These are phyloP conservation scores for Hipposideros armiger DNA, from an alignment of 2,113 vertebrate genomes.

Conservation along the genomic window DNA sequence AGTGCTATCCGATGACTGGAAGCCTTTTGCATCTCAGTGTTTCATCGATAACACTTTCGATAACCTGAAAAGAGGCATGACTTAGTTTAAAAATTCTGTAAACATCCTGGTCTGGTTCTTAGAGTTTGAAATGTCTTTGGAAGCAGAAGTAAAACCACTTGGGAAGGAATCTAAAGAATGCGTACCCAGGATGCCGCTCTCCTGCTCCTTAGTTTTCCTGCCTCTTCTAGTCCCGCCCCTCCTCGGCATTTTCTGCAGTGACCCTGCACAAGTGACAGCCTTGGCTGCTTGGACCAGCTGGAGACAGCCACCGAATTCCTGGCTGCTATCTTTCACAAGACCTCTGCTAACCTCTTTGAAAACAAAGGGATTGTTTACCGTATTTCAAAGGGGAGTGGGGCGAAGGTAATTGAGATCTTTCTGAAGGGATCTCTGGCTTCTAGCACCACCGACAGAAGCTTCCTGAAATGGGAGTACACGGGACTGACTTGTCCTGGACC, in stretches of 20 bases:
- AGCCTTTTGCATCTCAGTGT: not conserved
- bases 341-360: slow-evolving; percentile 27
- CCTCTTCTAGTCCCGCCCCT: not conserved
- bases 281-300: not conserved
- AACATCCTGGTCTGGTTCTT: not conserved
- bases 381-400: not conserved
- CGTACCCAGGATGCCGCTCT: not conserved
- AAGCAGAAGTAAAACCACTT: not conserved
- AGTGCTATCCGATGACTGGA: not conserved
- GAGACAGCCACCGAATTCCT: not conserved
- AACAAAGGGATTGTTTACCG: slow-evolving; percentile 47
- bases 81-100: not conserved
- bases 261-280: not conserved
- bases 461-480: not conserved
- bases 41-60: not conserved
- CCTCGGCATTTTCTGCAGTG: not conserved
- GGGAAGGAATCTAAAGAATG: slow-evolving; percentile 65
- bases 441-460: not conserved
- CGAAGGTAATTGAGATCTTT: slow-evolving; percentile 16
- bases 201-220: not conserved
- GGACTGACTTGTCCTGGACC: no score
- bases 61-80: not conserved
- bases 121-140: not conserved
- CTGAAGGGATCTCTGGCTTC: not conserved
- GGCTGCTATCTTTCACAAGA: not conserved